Evolutionary conservation across 2,113 vertebrate genomes (phyloP).

Genomic region (Vireo altiloquus): DNA sequence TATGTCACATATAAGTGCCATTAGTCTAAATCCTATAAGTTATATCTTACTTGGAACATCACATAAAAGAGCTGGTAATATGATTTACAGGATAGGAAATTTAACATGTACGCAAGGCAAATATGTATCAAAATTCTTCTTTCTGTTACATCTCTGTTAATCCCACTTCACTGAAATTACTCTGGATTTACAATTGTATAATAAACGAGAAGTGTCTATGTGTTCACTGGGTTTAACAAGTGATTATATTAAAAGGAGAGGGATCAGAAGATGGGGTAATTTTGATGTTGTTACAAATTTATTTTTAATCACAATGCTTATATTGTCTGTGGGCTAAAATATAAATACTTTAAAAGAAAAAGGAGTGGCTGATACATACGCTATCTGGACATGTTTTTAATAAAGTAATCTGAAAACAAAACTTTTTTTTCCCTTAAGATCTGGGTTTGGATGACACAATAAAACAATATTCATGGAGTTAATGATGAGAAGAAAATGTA

Average conservation of each 20-base stretch:
- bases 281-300: not conserved
- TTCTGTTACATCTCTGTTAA: constrained; percentile 14
- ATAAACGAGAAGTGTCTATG: not conserved
- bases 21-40: constrained; percentile 55
- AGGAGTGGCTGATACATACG: accelerated
- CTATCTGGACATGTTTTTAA: not conserved
- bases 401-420: not conserved
- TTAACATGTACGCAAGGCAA: constrained; percentile 28
- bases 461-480: constrained; percentile 46
- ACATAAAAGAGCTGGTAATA: constrained; percentile 39
- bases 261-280: not conserved
- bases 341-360: not conserved
- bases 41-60: constrained; percentile 44
- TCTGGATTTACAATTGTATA: not conserved
- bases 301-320: not conserved
- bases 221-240: not conserved
- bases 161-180: not conserved
- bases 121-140: constrained; percentile 28
- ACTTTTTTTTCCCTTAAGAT: not conserved
- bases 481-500: constrained; percentile 33
- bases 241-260: not conserved
- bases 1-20: constrained; percentile 67
- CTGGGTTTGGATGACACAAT: not conserved
- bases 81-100: constrained; percentile 54
- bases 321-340: not conserved